Evolutionary conservation across 92 coral and sea anemone species (phyloP), one percentile per base, ranked within the genome.

Genomic region (Phenganax subtilis): DNA sequence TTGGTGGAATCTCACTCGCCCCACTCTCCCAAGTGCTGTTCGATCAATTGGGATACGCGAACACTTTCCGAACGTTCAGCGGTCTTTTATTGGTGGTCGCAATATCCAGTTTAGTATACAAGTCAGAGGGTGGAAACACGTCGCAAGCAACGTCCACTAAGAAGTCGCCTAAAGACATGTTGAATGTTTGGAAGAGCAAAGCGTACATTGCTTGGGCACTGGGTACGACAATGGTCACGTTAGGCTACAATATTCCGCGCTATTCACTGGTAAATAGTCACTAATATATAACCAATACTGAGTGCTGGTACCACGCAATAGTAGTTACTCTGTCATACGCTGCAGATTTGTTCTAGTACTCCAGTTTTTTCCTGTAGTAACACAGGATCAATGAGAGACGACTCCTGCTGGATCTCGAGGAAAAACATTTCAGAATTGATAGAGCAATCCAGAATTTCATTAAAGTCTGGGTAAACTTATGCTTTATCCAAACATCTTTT

Each of bases 161-260:
- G 70, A 66, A 77, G 53, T 66, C 85, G 20, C 57, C 74, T 11
- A 72, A 70, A n/a, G 85, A 80, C 7, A 74, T 69, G 44, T 81
- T 86, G 51, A 71, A 86, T 54, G 92, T 96, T 29, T 82, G 92
- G 62, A 96, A 85, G 81, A 96, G 92, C 75, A 88, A 90, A 74
- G 88, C 96, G 6, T 96, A 92, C 82, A 88, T 90, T 15, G 81
- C 92, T 51, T 96, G 99, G 99, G 90, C 90, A 15, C 71, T 88
- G 37, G 92, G 93, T 10, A 93, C 93, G 0, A 85, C 96, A 51
- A 82, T 89, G 51, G 96, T 93, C 0, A 93, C 93, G 0, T 82
- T 96, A 57, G 99, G 99, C 6, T 96, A 96, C 73, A 92, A 90
- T 65, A 88, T 96, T 72, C 99, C 99, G 6, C 91, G 91, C 74